A percentile compares a stretch with the other conserved stretches of the same genome.
Conservation (phyloP, 1,140 invertebrate species). For the Gryllus bimaculatus region DNA sequence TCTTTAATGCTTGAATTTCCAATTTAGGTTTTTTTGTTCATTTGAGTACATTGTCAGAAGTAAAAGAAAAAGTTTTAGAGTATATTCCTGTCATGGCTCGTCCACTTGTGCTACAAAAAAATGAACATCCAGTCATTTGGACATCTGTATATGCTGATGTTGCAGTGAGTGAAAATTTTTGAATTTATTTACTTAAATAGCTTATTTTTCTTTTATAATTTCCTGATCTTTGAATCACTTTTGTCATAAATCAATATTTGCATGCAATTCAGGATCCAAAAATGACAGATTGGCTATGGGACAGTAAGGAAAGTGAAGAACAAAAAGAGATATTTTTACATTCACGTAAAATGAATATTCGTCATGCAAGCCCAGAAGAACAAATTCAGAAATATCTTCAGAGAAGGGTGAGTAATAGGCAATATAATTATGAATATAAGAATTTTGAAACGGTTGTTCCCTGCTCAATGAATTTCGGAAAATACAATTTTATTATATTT, state of each 20-base stretch:
- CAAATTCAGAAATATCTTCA: constrained; percentile 41
- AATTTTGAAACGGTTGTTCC: too few relatives aligned
- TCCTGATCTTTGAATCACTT: neutral
- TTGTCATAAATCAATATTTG: neutral
- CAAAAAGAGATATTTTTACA: constrained; percentile 56
- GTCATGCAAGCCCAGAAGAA: constrained; percentile 44
- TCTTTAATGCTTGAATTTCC: neutral
- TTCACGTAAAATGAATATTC: constrained; percentile 33
- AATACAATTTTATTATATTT: too few relatives aligned
- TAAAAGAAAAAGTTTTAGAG: constrained; percentile 85
- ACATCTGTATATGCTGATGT: constrained; percentile 87
- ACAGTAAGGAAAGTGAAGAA: constrained; percentile 62
- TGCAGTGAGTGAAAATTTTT: constrained; percentile 46
- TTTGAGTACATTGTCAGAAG: constrained; percentile 83
- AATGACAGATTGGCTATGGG: constrained; percentile 83
- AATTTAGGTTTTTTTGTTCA: constrained; percentile 82
- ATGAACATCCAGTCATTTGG: constrained; percentile 76
- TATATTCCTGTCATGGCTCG: constrained; percentile 86
- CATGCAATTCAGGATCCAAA: constrained; percentile 57
- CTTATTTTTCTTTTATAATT: constrained; percentile 18
- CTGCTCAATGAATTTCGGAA: too few relatives aligned
- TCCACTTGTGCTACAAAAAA: constrained; percentile 68
- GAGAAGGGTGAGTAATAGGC: constrained; percentile 29
- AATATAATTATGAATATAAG: too few relatives aligned
- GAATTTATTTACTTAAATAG: constrained; percentile 17